Base-by-base conservation (phyloP, 2,113 vertebrate species). In the Pavo muticus region DNA sequence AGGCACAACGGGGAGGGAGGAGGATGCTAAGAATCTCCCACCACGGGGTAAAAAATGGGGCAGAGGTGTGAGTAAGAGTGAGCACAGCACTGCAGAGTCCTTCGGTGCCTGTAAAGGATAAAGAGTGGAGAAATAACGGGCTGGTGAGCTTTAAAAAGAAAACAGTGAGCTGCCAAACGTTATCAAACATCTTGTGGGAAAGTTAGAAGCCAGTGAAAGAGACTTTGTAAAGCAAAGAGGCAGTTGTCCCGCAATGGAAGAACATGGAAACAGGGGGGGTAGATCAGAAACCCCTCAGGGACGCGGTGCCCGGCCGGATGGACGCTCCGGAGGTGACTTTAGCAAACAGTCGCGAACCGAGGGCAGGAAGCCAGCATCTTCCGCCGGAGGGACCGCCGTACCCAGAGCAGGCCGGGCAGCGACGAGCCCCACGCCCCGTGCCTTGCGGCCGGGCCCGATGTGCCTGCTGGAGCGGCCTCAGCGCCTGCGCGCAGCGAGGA, bases 401-500 rank as follows among this genome's bases (percentile, higher is more conserved):
- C 35, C 40, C 35, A n/a, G 35, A 42, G 20, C 48, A 27, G 67
- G 19, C 90, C 87, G 63, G 42, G 25, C 50, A 4, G 14, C 25
- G 4, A 50, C 12, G 12, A 23, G 27, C 27, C 52, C 52, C 52
- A 54, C 52, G 14, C 52, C 52, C 52, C 14, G 52, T 15, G 52
- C 52, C 52, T 16, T 54, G 52, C 52, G 52, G 52, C 52, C 52
- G 50, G 50, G 50, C 50, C 50, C 50, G 50, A 40, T 17, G 85
- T 23, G 79, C 67, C 68, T 75, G 39, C 74, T 14, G 67, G 67
- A 56, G 88, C 87, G 75, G 77, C 57, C 87, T 85, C 83, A 44
- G 94, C 96, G 96, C 96, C 81, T 97, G 96, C 96, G 96, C 95
- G 76, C n/a, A 85, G 90, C 71, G 85, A 84, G 67, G 65, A 69